Base-by-base conservation (phyloP, 2,113 vertebrate genomes). In the Chloropsis cyanopogon region DNA sequence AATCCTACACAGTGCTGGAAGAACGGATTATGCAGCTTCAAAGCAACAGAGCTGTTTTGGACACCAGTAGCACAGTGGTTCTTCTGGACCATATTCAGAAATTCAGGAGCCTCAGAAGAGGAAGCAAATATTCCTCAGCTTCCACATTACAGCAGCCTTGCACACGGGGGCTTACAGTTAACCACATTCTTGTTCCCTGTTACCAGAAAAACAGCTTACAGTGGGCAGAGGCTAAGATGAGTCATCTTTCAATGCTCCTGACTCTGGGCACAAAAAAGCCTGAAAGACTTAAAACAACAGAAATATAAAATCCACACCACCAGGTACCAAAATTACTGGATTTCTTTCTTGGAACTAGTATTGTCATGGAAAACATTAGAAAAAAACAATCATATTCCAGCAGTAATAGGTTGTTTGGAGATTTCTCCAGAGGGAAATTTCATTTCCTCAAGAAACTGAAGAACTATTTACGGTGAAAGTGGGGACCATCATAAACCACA, bases 41-140 rank as follows among this genome's bases (percentile, higher is more conserved):
- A 49, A 79, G 80, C 44, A 73, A 53, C 0, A 0, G 26, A 71
- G 46, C 12, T 72, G 12, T 16, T 72, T 7, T 53, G 23, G 23
- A 77, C 50, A 73, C 24, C 50, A 53, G 5, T 7, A 11, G 46
- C 35, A 22, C 1, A 50, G 59, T 1, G 37, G 49, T 9, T 89
- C 84, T 60, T 65, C 75, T 39, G 50, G 68, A 88, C n/a, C 35
- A 57, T 0, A 61, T 22, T 61, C 72, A 75, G 56, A 88, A 68
- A 33, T 50, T 59, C 76, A 54, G 86, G 3, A 7, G 54, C 42
- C 12, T 8, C 71, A 86, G 29, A 92, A 94, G 70, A 92, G 90
- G 95, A 94, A 96, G 88, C 50, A 93, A 70, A 39, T 10, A 49
- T 22, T 35, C 47, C 44, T 81, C 86, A 81, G 86, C 88, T 94